Percentiles rank a stretch among this genome's conserved stretches.
These are phyloP conservation scores for Mastomys natalensis DNA, from an alignment of 2,113 vertebrate species.

Conservation along the genomic window DNA sequence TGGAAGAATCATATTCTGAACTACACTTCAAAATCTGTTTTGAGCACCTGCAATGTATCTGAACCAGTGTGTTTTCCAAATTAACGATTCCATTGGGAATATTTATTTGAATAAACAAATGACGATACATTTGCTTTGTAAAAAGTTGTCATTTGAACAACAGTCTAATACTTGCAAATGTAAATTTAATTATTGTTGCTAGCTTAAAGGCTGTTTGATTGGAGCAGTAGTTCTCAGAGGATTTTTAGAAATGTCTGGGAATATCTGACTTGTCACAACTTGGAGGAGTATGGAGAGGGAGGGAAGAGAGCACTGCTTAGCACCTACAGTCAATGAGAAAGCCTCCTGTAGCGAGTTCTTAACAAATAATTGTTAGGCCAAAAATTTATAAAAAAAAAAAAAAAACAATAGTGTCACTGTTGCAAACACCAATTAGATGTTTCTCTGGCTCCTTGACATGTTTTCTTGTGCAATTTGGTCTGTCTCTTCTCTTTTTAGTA, in stretches of 20 bases:
- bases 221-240: not conserved
- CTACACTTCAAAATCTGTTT: slow-evolving; percentile 41
- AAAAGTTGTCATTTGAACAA: slow-evolving; percentile 27
- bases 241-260: slow-evolving; percentile 1
- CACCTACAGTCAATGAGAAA: not conserved
- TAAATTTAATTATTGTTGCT: not conserved
- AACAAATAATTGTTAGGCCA: not conserved
- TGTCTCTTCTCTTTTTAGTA: not conserved
- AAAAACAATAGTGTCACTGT: not conserved
- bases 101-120: slow-evolving; percentile 60
- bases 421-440: not conserved
- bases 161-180: slow-evolving; percentile 40
- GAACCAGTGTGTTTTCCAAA: not conserved
- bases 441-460: not conserved
- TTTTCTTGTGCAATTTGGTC: not conserved
- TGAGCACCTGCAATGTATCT: not conserved
- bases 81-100: slow-evolving; percentile 21
- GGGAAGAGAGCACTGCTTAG: not conserved
- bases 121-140: slow-evolving; percentile 28
- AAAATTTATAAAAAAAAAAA: not conserved
- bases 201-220: slow-evolving; percentile 41
- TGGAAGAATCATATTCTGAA: not conserved
- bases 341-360: not conserved
- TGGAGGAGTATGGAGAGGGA: not conserved
- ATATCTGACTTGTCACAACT: not conserved